A percentile compares a stretch with the other conserved stretches of the same genome.
phyloP scores from a whole-genome alignment of 2,113 vertebrate species.

The Mus musculus region DNA sequence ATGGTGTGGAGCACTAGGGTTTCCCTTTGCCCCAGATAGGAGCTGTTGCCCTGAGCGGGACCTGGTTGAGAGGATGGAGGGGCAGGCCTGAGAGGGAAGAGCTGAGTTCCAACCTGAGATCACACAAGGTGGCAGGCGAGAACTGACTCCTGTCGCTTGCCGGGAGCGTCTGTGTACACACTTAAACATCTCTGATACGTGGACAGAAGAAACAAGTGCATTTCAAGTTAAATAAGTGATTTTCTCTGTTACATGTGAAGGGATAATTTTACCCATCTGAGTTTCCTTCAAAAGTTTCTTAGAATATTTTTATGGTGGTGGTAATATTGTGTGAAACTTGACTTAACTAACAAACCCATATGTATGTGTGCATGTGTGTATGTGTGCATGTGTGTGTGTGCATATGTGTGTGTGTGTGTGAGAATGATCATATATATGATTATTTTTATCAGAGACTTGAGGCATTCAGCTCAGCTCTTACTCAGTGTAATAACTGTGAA shows the following conservation, averaged over 20 bases:
- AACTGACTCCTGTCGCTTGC: background rate
- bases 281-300: background rate
- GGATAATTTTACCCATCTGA: background rate
- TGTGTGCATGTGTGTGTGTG: no score
- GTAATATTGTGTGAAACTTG: background rate
- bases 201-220: background rate
- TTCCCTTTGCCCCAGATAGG: constrained; percentile 37
- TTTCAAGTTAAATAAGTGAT: background rate
- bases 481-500: background rate
- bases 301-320: background rate
- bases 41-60: background rate
- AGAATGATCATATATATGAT: background rate
- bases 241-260: background rate
- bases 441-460: background rate
- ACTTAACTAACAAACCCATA: no score
- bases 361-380: no score
- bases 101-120: background rate
- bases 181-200: background rate
- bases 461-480: background rate
- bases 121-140: background rate
- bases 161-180: background rate
- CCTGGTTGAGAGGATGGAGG: background rate
- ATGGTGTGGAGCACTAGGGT: constrained; percentile 13
- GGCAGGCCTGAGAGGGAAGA: background rate
- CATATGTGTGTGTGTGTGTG: no score